A percentile compares a stretch with the other conserved stretches of the same genome.
phyloP scores from a whole-genome alignment of 2,113 vertebrate genomes.

The Mustela lutreola region DNA sequence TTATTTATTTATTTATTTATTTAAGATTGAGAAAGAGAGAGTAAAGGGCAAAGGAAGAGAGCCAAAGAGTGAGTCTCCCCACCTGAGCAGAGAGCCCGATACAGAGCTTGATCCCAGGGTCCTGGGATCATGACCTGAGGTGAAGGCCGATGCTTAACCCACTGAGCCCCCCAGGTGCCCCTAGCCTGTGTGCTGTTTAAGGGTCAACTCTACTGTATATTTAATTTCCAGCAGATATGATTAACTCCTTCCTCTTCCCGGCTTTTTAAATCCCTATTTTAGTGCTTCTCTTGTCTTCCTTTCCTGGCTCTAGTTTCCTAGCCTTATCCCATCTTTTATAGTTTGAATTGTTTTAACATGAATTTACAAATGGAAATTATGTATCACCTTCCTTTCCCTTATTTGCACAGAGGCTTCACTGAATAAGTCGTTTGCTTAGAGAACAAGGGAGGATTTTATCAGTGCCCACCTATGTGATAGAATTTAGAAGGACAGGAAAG shows the following conservation, averaged over 20 bases:
- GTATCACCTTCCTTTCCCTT: slow-evolving; percentile 28
- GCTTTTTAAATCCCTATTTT: background rate
- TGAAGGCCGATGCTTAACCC: background rate
- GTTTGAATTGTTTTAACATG: slow-evolving; percentile 31
- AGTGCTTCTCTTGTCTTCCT: background rate
- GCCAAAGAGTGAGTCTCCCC: background rate
- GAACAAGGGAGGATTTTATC: background rate
- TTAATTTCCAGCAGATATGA: background rate
- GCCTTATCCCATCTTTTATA: background rate
- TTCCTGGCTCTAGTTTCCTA: background rate
- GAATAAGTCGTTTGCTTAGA: background rate
- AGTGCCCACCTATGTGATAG: background rate
- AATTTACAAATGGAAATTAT: background rate
- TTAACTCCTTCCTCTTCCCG: background rate
- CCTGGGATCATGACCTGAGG: background rate
- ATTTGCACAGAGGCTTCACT: background rate
- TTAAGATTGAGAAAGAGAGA: background rate
- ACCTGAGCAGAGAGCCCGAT: accelerated
- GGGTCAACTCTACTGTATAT: background rate
- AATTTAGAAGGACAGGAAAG: background rate
- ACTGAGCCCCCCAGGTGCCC: background rate
- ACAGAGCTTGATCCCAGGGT: background rate
- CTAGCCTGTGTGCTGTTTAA: background rate
- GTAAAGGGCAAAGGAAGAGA: background rate
- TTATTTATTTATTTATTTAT: too few relatives aligned